phyloP scores from a whole-genome alignment of 2,113 vertebrate genomes.

The Brevimyrus niger region DNA sequence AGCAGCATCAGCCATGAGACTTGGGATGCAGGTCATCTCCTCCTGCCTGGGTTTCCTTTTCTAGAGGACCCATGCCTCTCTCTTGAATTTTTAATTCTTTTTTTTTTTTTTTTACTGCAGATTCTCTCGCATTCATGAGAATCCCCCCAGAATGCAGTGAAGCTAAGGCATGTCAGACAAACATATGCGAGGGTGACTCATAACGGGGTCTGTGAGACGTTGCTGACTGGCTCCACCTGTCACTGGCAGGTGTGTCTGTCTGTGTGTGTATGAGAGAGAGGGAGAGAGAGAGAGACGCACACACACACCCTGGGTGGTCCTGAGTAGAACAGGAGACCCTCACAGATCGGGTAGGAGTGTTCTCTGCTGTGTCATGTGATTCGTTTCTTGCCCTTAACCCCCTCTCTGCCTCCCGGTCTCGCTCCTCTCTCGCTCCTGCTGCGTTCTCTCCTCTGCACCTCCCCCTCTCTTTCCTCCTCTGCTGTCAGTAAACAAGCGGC shows the following conservation, averaged over 20 bases:
- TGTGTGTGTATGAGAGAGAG: background rate
- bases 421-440: background rate
- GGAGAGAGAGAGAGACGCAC: no score
- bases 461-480: background rate
- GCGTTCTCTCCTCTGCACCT: background rate
- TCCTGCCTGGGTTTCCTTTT: background rate
- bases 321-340: background rate
- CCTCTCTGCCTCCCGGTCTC: background rate
- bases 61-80: background rate
- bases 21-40: background rate
- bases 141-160: background rate
- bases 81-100: background rate
- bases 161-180: background rate
- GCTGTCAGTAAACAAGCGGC: background rate
- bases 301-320: background rate
- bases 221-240: background rate
- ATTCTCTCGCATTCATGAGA: background rate
- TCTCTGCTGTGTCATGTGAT: background rate
- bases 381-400: background rate
- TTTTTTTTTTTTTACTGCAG: background rate
- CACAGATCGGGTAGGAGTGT: background rate
- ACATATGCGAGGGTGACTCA: background rate
- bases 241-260: background rate
- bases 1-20: background rate
- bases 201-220: background rate